Evolutionary conservation across 2,113 vertebrate genomes (phyloP).

Genomic region (Onychorhynchus coronatus): DNA sequence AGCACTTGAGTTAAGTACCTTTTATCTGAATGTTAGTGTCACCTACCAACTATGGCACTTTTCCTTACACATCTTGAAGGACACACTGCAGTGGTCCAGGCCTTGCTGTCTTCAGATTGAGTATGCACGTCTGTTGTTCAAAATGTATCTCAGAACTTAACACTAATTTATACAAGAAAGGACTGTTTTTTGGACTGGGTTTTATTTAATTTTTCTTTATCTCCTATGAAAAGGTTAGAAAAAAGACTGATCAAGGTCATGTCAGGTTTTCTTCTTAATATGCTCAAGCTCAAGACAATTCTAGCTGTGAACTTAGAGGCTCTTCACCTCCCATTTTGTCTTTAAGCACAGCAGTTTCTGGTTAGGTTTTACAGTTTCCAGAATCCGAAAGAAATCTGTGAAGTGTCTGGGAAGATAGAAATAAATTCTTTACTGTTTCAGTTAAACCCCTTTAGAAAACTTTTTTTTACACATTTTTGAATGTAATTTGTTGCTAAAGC

Average conservation of each 20-base stretch:
- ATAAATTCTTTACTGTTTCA: background rate
- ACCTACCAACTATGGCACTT: background rate
- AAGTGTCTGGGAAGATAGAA: background rate
- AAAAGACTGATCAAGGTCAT: background rate
- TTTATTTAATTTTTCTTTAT: background rate
- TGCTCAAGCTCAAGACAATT: background rate
- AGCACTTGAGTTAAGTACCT: background rate
- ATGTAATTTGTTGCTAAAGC: background rate
- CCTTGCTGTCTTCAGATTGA: background rate
- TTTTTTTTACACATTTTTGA: background rate
- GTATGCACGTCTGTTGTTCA: background rate
- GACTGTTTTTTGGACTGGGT: background rate
- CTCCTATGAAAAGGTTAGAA: background rate
- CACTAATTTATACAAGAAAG: background rate
- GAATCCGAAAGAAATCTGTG: background rate
- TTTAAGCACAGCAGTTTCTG: background rate
- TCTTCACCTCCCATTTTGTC: background rate
- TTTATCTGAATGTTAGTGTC: background rate
- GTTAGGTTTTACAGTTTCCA: background rate
- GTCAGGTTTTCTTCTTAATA: background rate
- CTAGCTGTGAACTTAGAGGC: background rate
- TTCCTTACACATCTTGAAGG: background rate
- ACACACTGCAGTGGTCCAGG: background rate
- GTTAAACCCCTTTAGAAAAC: background rate
- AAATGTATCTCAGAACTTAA: background rate